These are phyloP conservation scores for Belgica antarctica DNA, from an alignment of 2,888 invertebrate species.

Conservation along the genomic window DNA sequence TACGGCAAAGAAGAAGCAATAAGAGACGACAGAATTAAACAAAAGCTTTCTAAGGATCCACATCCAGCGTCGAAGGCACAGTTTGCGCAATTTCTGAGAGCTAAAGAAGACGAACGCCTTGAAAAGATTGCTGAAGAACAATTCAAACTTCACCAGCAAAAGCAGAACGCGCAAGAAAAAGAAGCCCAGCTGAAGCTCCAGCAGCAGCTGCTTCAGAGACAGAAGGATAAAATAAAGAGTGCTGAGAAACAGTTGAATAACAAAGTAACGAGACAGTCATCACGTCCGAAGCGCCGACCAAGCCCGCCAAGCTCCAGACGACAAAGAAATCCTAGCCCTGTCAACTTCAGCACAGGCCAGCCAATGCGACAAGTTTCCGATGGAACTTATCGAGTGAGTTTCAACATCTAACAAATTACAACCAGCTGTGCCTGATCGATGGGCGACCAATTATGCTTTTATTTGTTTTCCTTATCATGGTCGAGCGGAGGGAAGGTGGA, in stretches of 20 bases:
- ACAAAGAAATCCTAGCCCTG: slow-evolving; percentile 13
- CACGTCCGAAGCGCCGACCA: slow-evolving; percentile 26
- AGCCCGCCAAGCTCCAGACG: background rate
- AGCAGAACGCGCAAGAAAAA: slow-evolving; percentile 29
- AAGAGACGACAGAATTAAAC: background rate
- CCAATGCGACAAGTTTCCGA: slow-evolving; percentile 32
- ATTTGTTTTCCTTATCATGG: background rate
- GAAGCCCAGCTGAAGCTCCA: slow-evolving; percentile 38
- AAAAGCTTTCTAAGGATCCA: slow-evolving; percentile 9
- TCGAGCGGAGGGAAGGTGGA: background rate
- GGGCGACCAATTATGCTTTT: background rate
- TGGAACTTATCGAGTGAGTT: slow-evolving; percentile 32
- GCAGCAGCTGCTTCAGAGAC: slow-evolving; percentile 9
- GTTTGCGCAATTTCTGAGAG: slow-evolving; percentile 39
- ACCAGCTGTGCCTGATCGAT: background rate
- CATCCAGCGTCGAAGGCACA: slow-evolving; percentile 37
- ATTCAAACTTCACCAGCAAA: slow-evolving; percentile 40
- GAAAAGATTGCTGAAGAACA: slow-evolving; percentile 40
- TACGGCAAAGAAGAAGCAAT: slow-evolving; percentile 3
- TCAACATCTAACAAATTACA: slow-evolving; percentile 27
- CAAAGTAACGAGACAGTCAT: slow-evolving; percentile 30
- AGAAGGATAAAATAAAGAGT: slow-evolving; percentile 29
- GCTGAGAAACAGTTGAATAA: slow-evolving; percentile 22
- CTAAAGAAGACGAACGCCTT: slow-evolving; percentile 43
- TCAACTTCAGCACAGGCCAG: background rate